A percentile compares a stretch with the other conserved stretches of the same genome.
These are phyloP conservation scores for Tetraneura akinire DNA, from an alignment of 1,140 invertebrate genomes.

Conservation along the genomic window DNA sequence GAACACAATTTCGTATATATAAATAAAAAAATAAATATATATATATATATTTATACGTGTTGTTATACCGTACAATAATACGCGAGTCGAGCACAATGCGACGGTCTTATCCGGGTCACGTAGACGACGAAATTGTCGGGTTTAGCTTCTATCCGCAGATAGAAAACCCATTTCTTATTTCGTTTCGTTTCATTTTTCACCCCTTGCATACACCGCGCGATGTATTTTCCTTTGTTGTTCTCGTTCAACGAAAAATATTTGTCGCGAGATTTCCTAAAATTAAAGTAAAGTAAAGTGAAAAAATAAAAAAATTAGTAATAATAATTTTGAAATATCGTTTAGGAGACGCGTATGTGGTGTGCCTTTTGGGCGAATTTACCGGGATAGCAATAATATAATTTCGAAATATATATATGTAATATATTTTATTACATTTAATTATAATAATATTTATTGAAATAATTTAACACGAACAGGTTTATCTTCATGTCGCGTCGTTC, in stretches of 20 bases:
- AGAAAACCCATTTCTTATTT: conserved; percentile 43
- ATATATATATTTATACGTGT: conserved; percentile 17
- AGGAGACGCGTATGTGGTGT: no score
- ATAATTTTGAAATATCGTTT: no score
- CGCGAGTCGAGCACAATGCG: conserved; percentile 38
- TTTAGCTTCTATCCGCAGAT: conserved; percentile 41
- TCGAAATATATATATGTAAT: no score
- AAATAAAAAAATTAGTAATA: no score
- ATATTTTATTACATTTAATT: no score
- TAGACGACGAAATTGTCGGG: conserved; percentile 44
- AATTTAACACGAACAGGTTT: no score
- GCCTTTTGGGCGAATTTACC: no score
- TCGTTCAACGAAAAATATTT: conserved; percentile 15
- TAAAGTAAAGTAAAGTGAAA: no score
- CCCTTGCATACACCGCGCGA: not conserved
- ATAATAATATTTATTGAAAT: no score
- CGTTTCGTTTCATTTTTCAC: no score
- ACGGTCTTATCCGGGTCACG: conserved; percentile 48
- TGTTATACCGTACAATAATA: conserved; percentile 49
- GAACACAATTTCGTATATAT: not conserved
- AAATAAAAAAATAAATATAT: conserved; percentile 11
- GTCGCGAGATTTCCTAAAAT: conserved; percentile 16
- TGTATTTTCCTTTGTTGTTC: not conserved
- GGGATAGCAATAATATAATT: no score
- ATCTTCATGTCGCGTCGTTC: no score